Conservation (phyloP, 2,113 vertebrate genomes). For the Pterocles gutturalis region DNA sequence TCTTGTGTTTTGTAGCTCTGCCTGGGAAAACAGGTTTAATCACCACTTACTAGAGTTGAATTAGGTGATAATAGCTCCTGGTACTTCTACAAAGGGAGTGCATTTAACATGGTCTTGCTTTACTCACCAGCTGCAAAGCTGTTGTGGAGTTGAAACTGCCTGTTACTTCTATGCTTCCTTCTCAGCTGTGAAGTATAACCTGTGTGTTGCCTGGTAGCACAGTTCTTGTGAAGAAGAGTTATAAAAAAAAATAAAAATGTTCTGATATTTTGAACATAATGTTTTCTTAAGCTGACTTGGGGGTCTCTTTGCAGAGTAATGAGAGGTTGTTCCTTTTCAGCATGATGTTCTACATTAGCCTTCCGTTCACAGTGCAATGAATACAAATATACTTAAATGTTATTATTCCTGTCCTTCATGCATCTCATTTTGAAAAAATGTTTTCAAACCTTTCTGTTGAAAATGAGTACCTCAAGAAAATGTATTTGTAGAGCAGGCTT, state of each 20-base stretch:
- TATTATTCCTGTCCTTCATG: neutral
- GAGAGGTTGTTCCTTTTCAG: neutral
- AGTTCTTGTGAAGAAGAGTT: neutral
- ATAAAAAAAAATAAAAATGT: neutral
- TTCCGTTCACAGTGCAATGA: neutral
- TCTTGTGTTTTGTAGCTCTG: neutral
- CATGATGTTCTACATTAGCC: neutral
- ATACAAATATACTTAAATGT: neutral
- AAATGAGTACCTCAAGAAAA: neutral
- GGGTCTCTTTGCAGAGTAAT: neutral
- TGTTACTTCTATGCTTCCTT: neutral
- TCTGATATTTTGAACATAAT: neutral
- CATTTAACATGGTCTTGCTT: neutral
- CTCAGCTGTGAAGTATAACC: neutral
- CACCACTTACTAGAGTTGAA: neutral
- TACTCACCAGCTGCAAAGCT: neutral
- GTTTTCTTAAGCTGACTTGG: neutral
- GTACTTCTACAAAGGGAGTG: neutral
- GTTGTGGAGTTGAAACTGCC: neutral
- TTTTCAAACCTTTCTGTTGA: neutral
- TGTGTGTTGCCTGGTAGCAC: neutral
- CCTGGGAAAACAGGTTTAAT: neutral
- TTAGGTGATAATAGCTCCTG: neutral
- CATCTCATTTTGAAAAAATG: neutral
- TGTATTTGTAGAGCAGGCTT: neutral